Evolutionary conservation across 2,797 vertebrate genomes (phyloP).

Genomic region (Megalops cyprinoides): DNA sequence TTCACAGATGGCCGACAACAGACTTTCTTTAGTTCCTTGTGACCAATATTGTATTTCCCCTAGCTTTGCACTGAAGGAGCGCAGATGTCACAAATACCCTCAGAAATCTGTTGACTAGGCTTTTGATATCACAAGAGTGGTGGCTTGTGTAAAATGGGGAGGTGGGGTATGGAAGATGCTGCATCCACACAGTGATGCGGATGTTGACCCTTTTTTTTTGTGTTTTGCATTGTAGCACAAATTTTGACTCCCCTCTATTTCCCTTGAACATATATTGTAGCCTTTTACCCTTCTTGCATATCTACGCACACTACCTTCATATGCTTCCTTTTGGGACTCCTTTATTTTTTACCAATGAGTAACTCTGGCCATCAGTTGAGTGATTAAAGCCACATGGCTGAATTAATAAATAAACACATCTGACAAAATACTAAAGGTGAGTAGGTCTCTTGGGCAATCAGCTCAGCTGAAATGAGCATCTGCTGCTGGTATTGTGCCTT

Average conservation of each 20-base stretch:
- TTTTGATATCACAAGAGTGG: not conserved
- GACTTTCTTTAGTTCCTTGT: not conserved
- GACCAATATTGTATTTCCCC: not conserved
- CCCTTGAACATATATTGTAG: not conserved
- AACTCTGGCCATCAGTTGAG: not conserved
- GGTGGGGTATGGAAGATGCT: not conserved
- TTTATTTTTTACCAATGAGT: not conserved
- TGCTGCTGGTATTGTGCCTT: not conserved
- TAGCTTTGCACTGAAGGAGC: not conserved
- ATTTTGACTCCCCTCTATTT: not conserved
- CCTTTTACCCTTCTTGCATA: too few species aligned
- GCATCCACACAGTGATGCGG: not conserved
- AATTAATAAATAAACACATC: not conserved
- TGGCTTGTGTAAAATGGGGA: not conserved
- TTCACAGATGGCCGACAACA: not conserved
- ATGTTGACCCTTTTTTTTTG: not conserved
- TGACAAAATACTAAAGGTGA: not conserved
- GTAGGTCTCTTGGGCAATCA: not conserved
- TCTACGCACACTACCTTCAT: not conserved
- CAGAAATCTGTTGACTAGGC: slow-evolving; percentile 3
- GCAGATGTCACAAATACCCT: not conserved
- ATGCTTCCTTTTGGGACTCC: not conserved
- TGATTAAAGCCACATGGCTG: not conserved
- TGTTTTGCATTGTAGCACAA: not conserved
- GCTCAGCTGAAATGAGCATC: not conserved